Evolutionary conservation across 2,797 vertebrate species (phyloP), one percentile per base, ranked within the genome.

Genomic region (Remorina albescens): DNA sequence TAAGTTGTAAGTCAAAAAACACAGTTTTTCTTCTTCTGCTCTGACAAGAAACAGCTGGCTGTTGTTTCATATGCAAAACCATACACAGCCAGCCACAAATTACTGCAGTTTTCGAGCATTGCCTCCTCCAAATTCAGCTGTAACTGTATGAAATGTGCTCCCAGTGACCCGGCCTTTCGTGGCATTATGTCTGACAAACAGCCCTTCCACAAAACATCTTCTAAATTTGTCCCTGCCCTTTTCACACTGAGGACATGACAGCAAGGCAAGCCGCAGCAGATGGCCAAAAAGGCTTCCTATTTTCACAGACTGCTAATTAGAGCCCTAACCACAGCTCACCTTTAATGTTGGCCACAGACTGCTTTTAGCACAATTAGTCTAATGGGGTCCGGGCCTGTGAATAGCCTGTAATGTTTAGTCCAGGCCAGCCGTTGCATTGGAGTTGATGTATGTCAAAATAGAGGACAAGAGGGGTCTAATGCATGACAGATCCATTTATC

Each of bases 401-500:
- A 81, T 79, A 74, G 80, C 63, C 68, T 59, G 73, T 74, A 72
- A 84, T 67, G 82, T 74, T 86, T 64, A 69, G 86, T 32, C 37
- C 6, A 11, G 55, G 72, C 77, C 71, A 62, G 67, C 60, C 72
- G 41, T 23, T 64, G 57, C 77, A 56, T n/a, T 57, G 68, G 68
- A 63, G 72, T 73, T 75, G 69, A 81, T 80, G 66, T 37, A 62
- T 55, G 76, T 87, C 83, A 85, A 81, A 90, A 82, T 80, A 80
- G 80, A 82, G 71, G 86, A 88, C 83, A 69, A 84, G 87, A 82
- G 65, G 70, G 62, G 59, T 71, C 58, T 74, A 68, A 69, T 42
- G 72, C 74, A 46, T 42, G 1, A 19, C 13, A 1, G 49, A 59
- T 94, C 93, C 95, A 96, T 97, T 96, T 95, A 96, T 96, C 95